phyloP scores from a whole-genome alignment of 2,888 invertebrate species.

The Torymus texanus region DNA sequence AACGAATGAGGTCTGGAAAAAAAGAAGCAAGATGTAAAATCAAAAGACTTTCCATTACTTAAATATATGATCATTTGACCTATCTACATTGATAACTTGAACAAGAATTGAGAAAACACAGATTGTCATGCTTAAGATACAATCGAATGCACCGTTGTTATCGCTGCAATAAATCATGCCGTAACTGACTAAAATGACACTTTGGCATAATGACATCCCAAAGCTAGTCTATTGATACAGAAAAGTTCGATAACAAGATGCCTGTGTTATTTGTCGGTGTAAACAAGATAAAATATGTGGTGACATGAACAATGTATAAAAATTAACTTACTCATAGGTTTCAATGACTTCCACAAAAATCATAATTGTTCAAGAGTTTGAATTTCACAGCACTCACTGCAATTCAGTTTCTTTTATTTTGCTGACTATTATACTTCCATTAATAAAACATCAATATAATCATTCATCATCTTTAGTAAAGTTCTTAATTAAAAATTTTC shows the following conservation, averaged over 20 bases:
- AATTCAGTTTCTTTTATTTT: too few relatives aligned
- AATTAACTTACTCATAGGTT: conserved; percentile 1
- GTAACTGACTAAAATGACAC: not conserved
- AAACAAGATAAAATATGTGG: conserved; percentile 23
- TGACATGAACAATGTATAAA: conserved; percentile 1
- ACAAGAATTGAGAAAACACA: conserved; percentile 14
- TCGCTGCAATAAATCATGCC: conserved; percentile 34
- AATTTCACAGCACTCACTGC: too few relatives aligned
- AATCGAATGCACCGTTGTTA: conserved; percentile 20
- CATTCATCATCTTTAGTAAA: too few relatives aligned
- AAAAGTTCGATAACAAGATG: conserved; percentile 33
- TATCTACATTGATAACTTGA: conserved; percentile 25
- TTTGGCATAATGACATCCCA: conserved; percentile 29
- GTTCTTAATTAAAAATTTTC: too few relatives aligned
- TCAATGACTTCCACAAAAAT: too few relatives aligned
- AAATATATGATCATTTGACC: conserved; percentile 18
- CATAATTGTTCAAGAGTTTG: too few relatives aligned
- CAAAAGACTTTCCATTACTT: conserved; percentile 6
- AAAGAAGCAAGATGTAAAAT: conserved; percentile 14
- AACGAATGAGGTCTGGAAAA: conserved; percentile 83
- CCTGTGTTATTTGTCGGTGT: conserved; percentile 18
- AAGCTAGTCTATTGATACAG: conserved; percentile 38
- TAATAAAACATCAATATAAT: too few relatives aligned
- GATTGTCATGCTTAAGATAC: conserved; percentile 14
- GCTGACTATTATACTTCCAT: too few relatives aligned